phyloP scores from a whole-genome alignment of 2,797 vertebrate genomes.

The Ceryle rudis region DNA sequence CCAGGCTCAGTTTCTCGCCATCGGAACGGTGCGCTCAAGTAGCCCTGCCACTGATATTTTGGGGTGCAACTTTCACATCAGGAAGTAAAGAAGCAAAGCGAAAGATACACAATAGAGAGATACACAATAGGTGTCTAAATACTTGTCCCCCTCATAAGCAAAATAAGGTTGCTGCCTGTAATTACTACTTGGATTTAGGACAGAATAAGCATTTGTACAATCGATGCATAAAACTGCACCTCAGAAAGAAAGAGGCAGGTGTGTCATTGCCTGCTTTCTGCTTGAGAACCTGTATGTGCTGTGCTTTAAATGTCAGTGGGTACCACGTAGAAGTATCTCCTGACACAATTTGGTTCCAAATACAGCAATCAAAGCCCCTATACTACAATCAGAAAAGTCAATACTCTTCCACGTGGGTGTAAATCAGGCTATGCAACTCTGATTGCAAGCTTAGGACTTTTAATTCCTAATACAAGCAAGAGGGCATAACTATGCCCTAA shows the following conservation, averaged over 20 bases:
- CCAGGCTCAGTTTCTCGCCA: background rate
- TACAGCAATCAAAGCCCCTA: constrained; percentile 17
- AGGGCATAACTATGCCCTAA: constrained; percentile 55
- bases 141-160: rapidly evolving
- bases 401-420: background rate
- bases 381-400: constrained; percentile 49
- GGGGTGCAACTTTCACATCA: background rate
- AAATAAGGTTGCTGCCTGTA: background rate
- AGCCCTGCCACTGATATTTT: background rate
- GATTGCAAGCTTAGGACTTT: constrained; percentile 53
- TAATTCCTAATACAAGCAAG: constrained; percentile 51
- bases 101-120: background rate
- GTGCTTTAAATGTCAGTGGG: background rate
- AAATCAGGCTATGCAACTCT: constrained; percentile 38
- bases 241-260: background rate
- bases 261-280: background rate
- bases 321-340: background rate
- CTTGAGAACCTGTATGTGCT: background rate
- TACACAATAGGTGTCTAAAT: background rate
- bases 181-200: background rate
- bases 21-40: background rate
- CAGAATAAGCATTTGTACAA: background rate
- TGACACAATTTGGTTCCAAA: constrained; percentile 10
- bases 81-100: background rate
- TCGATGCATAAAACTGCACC: background rate